These are phyloP conservation scores for Melipona quadrifasciata DNA, from an alignment of 1,140 invertebrate species.

Conservation along the genomic window DNA sequence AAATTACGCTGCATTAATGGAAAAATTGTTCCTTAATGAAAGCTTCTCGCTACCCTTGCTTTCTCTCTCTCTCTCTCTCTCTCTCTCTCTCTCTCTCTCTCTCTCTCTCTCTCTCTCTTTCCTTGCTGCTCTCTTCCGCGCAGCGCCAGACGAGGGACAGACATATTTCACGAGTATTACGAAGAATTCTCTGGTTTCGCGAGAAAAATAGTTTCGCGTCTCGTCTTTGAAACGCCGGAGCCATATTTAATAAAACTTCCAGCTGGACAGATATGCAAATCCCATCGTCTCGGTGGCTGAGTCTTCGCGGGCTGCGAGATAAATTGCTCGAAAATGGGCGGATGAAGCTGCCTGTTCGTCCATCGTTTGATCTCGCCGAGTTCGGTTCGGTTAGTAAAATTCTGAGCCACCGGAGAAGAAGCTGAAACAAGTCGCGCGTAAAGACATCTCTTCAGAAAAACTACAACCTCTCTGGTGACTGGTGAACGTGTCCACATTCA, in stretches of 20 bases:
- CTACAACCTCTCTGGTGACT: too few species aligned
- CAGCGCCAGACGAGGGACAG: not conserved
- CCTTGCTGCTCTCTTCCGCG: not conserved
- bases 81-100: not conserved
- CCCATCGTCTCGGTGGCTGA: not conserved
- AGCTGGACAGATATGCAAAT: not conserved
- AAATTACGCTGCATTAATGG: not conserved
- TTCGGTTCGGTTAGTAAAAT: conserved; percentile 3
- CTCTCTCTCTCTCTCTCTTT: too few species aligned
- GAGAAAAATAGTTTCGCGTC: not conserved
- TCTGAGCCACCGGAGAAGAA: not conserved
- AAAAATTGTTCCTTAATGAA: not conserved
- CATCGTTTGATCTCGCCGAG: not conserved
- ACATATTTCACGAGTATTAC: conserved; percentile 6
- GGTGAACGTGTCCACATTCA: not conserved
- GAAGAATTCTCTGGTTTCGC: too few species aligned
- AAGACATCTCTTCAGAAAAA: not conserved
- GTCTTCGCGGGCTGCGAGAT: not conserved
- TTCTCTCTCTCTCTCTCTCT: not conserved
- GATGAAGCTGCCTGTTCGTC: not conserved
- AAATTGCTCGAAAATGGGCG: not conserved
- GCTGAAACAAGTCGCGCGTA: not conserved
- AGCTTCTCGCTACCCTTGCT: not conserved
- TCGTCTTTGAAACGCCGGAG: too few species aligned
- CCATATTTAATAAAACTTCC: conserved; percentile 9